These are phyloP conservation scores for Chloroclysta siterata DNA, from an alignment of 2,888 invertebrate genomes.

Conservation along the genomic window DNA sequence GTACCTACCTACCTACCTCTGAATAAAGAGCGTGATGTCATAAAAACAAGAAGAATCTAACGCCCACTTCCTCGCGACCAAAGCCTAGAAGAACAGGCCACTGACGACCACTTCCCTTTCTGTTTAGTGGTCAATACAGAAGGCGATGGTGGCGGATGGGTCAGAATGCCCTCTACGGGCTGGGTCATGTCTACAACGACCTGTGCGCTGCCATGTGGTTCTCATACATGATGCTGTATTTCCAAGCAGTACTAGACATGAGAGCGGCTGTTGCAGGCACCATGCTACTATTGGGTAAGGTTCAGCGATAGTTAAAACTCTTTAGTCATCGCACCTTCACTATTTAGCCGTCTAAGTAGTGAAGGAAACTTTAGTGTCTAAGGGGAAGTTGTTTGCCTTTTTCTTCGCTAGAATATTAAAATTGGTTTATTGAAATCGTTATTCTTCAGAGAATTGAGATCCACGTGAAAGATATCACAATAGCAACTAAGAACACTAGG, in stretches of 20 bases:
- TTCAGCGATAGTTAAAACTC: not conserved
- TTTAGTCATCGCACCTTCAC: no score
- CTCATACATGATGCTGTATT: conserved; percentile 95
- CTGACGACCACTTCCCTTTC: not conserved
- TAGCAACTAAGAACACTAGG: no score
- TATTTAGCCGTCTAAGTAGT: no score
- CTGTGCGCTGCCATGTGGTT: conserved; percentile 99
- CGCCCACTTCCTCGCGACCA: no score
- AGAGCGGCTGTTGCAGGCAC: conserved; percentile 84
- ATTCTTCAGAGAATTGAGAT: not conserved
- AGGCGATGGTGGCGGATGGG: conserved; percentile 69
- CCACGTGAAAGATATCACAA: not conserved
- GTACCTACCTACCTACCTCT: no score
- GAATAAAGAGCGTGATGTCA: no score
- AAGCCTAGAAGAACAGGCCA: no score
- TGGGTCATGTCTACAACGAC: conserved; percentile 97
- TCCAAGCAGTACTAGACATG: conserved; percentile 86
- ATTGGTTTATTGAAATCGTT: no score
- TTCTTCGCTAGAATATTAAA: no score
- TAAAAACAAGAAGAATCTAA: no score
- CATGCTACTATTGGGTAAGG: conserved; percentile 88
- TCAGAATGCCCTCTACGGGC: conserved; percentile 83
- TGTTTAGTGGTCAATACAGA: conserved; percentile 63
- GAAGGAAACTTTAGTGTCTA: no score
- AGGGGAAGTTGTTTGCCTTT: no score